Percentiles rank a stretch among this genome's conserved stretches.
phyloP scores from a whole-genome alignment of 1,140 invertebrate species.

The Bombus superbus region DNA sequence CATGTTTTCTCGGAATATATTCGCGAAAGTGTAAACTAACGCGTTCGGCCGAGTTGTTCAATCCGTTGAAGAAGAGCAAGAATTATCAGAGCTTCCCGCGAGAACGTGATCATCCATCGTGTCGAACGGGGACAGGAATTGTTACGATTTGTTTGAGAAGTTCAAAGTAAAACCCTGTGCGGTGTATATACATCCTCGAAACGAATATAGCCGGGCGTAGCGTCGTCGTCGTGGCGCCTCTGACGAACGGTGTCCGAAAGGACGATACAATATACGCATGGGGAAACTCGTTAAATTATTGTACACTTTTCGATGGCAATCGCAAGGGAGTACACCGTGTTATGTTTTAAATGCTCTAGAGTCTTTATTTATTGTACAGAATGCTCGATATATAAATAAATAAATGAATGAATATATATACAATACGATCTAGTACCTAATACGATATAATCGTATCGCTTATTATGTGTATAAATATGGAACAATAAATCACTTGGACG shows the following conservation, averaged over 20 bases:
- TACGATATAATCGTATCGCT: conserved; percentile 70
- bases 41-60: conserved; percentile 5
- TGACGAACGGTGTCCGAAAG: conserved; percentile 25
- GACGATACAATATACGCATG: conserved; percentile 39
- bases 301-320: conserved; percentile 59
- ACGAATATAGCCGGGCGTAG: background rate
- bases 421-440: conserved; percentile 65
- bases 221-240: background rate
- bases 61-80: background rate
- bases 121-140: too few relatives aligned
- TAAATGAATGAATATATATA: conserved; percentile 40
- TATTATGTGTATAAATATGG: conserved; percentile 75
- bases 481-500: conserved; percentile 69
- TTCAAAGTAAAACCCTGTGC: conserved; percentile 3
- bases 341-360: conserved; percentile 73
- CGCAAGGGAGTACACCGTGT: conserved; percentile 57
- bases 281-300: conserved; percentile 63
- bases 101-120: background rate
- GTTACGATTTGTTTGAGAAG: conserved; percentile 32
- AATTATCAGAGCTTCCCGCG: background rate
- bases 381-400: conserved; percentile 60
- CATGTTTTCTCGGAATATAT: conserved; percentile 9
- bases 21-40: background rate
- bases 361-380: conserved; percentile 76
- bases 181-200: conserved; percentile 51